Base-by-base conservation (phyloP, 2,888 invertebrate species). In the Drosophila mulleri region DNA sequence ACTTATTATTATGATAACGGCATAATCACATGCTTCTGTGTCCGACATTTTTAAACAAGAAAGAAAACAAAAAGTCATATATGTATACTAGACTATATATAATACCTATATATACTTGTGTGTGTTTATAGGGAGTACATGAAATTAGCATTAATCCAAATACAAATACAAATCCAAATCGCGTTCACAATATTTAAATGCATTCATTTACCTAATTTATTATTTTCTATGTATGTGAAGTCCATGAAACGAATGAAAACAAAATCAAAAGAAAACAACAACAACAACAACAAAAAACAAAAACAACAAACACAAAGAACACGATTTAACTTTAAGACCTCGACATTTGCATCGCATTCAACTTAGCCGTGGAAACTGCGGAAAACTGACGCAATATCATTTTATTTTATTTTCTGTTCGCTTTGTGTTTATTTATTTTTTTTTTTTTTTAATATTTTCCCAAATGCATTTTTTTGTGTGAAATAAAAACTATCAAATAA, bases 11-110 rank as follows among this genome's bases (percentile, higher is more conserved):
- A 44, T 14, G 18, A 59, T 72, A 77, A 70, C 58, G 60, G 70
- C 69, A 75, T 69, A 44, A 73, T 78, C 77, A 70, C 66, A 67
- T 66, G 82, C 79, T 76, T 69, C 50, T 72, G 75, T 75, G 78
- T 76, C 72, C 53, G 60, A 81, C 75, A 68, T 74, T 56, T 42
- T 26, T n/a, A 44, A 20, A 32, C 20, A 39, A 53, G 64, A 69
- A 75, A 20, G 0, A 7, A 14, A 44, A 82, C 8, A 29, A 73
- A 82, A 83, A 83, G 88, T 87, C 85, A 83, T 78, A 74, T 62
- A 45, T 67, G 32, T 67, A 68, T 59, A 63, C 39, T 65, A 66
- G 50, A 47, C 16, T 45, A 45, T 45, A 52, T 52, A 44, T 56
- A 59, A 60, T 60, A 66, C 29, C 45, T 44, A 64, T 57, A 60